phyloP scores from a whole-genome alignment of 2,113 vertebrate genomes.

The Dinomys branickii region DNA sequence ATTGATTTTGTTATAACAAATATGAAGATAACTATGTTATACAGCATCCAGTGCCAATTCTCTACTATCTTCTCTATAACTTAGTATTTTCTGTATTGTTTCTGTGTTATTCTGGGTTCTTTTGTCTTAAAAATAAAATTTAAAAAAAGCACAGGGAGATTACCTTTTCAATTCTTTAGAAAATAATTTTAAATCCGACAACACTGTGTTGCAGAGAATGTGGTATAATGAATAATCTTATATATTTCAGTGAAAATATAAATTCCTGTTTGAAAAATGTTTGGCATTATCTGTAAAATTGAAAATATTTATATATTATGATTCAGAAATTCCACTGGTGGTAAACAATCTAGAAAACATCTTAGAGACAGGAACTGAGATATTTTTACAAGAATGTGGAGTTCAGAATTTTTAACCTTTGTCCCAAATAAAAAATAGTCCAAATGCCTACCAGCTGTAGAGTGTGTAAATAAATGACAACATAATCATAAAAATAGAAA shows the following conservation, averaged over 20 bases:
- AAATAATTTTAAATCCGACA: background rate
- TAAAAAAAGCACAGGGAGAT: no score
- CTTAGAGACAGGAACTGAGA: background rate
- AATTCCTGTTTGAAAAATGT: background rate
- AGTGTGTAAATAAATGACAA: background rate
- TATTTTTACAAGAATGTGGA: background rate
- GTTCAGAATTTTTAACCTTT: slow-evolving; percentile 13
- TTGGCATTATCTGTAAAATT: background rate
- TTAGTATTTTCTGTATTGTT: no score
- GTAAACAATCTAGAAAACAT: background rate
- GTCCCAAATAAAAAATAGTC: background rate
- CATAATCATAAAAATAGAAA: background rate
- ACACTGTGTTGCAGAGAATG: background rate
- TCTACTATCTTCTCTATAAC: no score
- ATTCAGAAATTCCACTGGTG: background rate
- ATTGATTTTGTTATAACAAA: no score
- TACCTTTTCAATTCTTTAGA: background rate
- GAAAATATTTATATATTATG: slow-evolving; percentile 5
- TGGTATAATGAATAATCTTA: background rate
- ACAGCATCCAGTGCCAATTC: no score
- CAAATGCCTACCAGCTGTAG: background rate
- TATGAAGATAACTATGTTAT: no score
- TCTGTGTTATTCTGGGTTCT: no score
- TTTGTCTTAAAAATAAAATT: no score
- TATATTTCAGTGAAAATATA: slow-evolving; percentile 28